Conservation (phyloP, 2,888 invertebrate genomes). For the Tachina lurida region DNA sequence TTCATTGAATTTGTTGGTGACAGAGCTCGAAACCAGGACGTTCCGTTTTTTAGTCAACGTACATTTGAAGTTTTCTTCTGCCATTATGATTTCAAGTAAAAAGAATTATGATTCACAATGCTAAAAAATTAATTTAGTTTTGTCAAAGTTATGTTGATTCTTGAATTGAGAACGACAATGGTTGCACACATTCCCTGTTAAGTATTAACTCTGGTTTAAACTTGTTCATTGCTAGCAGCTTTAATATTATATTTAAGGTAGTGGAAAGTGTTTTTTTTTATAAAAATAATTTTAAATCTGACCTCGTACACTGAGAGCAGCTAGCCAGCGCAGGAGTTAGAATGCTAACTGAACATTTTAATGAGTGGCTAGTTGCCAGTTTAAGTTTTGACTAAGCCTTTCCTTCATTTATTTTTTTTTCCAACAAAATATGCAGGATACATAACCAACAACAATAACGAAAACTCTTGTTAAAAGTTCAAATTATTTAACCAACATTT, state of each 20-base stretch:
- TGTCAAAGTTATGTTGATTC: no score
- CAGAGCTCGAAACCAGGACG: no score
- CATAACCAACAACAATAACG: conserved; percentile 10
- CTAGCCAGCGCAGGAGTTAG: conserved; percentile 17
- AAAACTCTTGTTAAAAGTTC: conserved; percentile 59
- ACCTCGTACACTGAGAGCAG: neutral
- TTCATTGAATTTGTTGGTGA: no score
- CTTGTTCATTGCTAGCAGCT: no score
- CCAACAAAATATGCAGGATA: conserved; percentile 17
- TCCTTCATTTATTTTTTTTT: conserved; percentile 18
- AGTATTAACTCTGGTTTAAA: no score
- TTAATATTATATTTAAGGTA: neutral
- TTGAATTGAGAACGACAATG: no score
- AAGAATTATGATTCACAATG: neutral
- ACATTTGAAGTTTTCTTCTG: no score
- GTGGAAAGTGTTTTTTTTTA: neutral
- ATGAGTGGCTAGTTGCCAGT: conserved; percentile 68
- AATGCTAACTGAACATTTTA: conserved; percentile 67
- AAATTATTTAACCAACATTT: conserved; percentile 45
- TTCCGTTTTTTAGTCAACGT: no score
- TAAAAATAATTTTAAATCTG: neutral
- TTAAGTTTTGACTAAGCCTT: conserved; percentile 54
- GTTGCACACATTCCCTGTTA: no score
- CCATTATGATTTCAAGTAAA: no score
- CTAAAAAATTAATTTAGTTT: neutral